Evolutionary conservation across 2,113 vertebrate genomes (phyloP).

Genomic region (Cyanoliseus patagonus): DNA sequence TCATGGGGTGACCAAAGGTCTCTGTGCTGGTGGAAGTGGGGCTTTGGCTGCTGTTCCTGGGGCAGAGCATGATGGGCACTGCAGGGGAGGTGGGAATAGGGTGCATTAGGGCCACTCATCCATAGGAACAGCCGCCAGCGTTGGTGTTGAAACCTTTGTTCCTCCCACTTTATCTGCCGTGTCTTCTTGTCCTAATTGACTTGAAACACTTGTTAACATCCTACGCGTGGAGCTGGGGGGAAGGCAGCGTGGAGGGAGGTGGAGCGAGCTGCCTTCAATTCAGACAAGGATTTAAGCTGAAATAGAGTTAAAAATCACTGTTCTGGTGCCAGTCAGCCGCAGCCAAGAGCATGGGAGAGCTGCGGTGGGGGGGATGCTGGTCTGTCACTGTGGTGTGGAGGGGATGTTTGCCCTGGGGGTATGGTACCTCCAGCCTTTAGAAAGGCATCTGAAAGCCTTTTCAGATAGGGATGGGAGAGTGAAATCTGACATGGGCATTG

Average conservation of each 20-base stretch:
- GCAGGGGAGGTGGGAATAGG: neutral
- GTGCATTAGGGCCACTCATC: neutral
- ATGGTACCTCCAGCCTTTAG: no score
- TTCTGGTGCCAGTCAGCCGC: neutral
- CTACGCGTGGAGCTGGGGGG: neutral
- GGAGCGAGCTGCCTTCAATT: neutral
- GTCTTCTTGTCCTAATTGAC: neutral
- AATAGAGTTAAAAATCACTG: neutral
- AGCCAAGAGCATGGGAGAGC: neutral
- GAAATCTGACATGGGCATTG: no score
- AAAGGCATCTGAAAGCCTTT: neutral
- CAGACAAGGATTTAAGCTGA: neutral
- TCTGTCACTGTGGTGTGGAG: neutral
- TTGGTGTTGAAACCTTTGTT: accelerated
- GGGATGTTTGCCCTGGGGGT: accelerated
- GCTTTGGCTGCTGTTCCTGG: neutral
- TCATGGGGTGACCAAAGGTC: neutral
- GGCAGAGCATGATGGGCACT: neutral
- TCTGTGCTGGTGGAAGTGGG: accelerated
- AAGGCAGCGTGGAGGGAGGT: neutral
- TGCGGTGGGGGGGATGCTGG: accelerated
- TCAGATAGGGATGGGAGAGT: neutral
- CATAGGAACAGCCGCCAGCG: accelerated
- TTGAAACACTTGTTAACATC: neutral
- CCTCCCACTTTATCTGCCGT: accelerated